Conservation (phyloP, 2,888 invertebrate species). For the Koerneria pararmatus region DNA sequence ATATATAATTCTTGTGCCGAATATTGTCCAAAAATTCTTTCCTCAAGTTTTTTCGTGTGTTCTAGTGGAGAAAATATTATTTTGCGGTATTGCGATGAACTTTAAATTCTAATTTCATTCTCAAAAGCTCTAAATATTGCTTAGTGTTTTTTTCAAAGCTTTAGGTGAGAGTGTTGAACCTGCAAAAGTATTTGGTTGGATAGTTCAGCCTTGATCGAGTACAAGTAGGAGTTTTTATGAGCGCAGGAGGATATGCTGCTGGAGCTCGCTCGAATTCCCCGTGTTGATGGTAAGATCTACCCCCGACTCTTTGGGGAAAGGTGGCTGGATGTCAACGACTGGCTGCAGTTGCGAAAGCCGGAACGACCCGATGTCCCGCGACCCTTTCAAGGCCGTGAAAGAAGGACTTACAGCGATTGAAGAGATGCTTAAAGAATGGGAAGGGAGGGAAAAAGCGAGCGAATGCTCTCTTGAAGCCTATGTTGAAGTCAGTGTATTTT, state of each 20-base stretch:
- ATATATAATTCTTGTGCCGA: no score
- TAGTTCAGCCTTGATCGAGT: no score
- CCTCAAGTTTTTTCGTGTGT: no score
- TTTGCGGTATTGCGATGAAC: no score
- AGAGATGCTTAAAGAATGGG: conserved; percentile 4
- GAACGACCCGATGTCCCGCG: conserved; percentile 25
- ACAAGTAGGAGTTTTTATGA: no score
- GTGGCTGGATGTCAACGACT: conserved; percentile 31
- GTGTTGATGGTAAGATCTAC: conserved; percentile 40
- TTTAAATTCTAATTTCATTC: no score
- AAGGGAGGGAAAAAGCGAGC: conserved; percentile 8
- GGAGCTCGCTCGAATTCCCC: conserved; percentile 25
- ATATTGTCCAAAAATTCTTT: no score
- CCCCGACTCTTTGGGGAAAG: conserved; percentile 35
- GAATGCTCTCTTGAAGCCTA: conserved; percentile 5
- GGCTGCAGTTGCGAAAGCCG: conserved; percentile 30
- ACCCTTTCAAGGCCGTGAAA: conserved; percentile 16
- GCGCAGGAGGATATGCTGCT: conserved; percentile 21
- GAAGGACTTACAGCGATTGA: neutral
- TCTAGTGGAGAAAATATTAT: no score
- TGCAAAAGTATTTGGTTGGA: no score
- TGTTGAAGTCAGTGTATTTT: neutral
- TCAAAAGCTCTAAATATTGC: no score
- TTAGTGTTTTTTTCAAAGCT: no score
- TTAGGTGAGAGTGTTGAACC: no score